Evolutionary conservation across 1,140 invertebrate species (phyloP).

Genomic region (Calliphora vicina): DNA sequence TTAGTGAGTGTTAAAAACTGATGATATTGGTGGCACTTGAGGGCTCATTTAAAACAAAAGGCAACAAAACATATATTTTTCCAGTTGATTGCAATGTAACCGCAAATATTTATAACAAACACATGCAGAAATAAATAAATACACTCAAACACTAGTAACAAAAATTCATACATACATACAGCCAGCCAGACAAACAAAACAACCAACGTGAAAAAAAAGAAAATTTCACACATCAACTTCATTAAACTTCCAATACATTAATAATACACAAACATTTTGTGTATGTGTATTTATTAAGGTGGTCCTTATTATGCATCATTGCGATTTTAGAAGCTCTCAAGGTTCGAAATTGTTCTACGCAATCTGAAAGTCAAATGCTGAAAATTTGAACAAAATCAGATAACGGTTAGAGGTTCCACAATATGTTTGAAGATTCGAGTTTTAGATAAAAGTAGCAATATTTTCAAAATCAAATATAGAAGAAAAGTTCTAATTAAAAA

Average conservation of each 20-base stretch:
- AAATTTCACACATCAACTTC: slow-evolving; percentile 23
- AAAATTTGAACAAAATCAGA: too few species aligned
- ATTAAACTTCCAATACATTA: slow-evolving; percentile 10
- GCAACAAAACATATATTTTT: neutral
- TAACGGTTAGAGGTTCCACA: too few species aligned
- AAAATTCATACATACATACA: neutral
- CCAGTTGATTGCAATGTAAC: slow-evolving; percentile 9
- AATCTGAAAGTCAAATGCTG: too few species aligned
- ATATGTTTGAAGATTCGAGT: too few species aligned
- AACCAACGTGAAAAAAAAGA: neutral
- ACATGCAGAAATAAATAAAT: too few species aligned
- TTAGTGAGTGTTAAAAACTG: slow-evolving; percentile 6
- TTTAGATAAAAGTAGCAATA: too few species aligned
- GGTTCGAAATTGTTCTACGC: too few species aligned
- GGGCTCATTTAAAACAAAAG: slow-evolving; percentile 3
- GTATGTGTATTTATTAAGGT: too few species aligned
- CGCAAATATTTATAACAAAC: slow-evolving; percentile 2
- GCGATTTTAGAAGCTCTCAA: too few species aligned
- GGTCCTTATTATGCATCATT: too few species aligned
- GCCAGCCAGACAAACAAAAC: neutral
- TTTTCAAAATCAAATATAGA: too few species aligned
- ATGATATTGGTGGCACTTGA: slow-evolving; percentile 4
- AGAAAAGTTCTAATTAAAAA: too few species aligned
- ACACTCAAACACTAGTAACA: neutral
- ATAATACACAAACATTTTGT: neutral